These are phyloP conservation scores for Ammospiza caudacuta DNA, from an alignment of 2,113 vertebrate species.

Conservation along the genomic window DNA sequence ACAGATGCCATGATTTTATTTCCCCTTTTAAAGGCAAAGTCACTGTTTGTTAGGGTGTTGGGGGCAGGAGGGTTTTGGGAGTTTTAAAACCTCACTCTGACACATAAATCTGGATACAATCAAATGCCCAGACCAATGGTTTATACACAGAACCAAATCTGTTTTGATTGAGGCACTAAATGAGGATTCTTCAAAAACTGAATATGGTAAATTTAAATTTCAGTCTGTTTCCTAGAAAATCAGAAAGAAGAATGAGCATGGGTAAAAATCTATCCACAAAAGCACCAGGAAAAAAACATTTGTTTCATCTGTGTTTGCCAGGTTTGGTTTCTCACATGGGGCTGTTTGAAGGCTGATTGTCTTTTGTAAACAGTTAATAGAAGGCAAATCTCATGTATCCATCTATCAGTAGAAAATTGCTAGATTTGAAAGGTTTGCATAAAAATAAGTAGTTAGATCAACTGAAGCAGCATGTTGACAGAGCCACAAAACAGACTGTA, in stretches of 20 bases:
- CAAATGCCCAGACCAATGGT: neutral
- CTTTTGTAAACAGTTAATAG: neutral
- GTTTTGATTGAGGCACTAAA: neutral
- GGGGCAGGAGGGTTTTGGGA: neutral
- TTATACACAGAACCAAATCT: neutral
- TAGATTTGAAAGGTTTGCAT: neutral
- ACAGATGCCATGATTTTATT: neutral
- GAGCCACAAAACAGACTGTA: neutral
- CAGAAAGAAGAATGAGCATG: neutral
- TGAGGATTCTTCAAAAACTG: neutral
- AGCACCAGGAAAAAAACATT: neutral
- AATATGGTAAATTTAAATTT: neutral
- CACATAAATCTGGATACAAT: neutral
- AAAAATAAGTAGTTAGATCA: slow-evolving; percentile 11
- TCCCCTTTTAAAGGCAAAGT: neutral
- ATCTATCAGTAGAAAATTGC: neutral
- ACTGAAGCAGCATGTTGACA: neutral
- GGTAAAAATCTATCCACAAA: neutral
- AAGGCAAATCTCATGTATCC: neutral
- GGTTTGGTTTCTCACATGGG: neutral
- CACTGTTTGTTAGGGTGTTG: neutral
- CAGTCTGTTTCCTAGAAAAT: neutral
- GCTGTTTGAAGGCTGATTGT: neutral
- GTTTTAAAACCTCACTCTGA: neutral
- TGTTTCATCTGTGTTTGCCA: neutral